phyloP scores from a whole-genome alignment of 2,888 invertebrate genomes.

The Ochropleura plecta region DNA sequence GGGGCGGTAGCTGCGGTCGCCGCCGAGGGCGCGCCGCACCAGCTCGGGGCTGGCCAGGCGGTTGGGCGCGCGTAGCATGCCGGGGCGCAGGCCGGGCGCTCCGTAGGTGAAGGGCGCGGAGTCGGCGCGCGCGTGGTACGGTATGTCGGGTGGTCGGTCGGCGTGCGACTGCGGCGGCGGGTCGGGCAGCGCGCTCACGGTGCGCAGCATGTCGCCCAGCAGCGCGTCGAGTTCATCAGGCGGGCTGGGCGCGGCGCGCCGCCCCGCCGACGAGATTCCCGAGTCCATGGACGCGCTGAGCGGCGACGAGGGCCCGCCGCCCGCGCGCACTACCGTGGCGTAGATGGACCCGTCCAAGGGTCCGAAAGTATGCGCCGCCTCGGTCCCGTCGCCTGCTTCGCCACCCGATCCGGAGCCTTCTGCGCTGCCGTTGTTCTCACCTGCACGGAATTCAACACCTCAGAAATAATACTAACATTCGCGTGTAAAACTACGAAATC shows the following conservation, averaged over 20 bases:
- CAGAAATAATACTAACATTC: slow-evolving; percentile 19
- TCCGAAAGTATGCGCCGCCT: slow-evolving; percentile 93
- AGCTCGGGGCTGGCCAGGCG: slow-evolving; percentile 96
- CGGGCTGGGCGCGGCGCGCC: slow-evolving; percentile 89
- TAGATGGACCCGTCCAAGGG: slow-evolving; percentile 97
- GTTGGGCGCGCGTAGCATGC: slow-evolving; percentile 93
- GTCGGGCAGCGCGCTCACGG: slow-evolving; percentile 95
- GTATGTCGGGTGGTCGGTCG: slow-evolving; percentile 92
- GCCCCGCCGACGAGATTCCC: slow-evolving; percentile 95
- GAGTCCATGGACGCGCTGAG: slow-evolving; percentile 97
- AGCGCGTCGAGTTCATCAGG: slow-evolving; percentile 95
- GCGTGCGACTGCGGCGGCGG: slow-evolving; percentile 86
- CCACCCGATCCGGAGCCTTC: slow-evolving; percentile 87
- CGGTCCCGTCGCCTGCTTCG: slow-evolving; percentile 85
- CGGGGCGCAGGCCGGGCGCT: slow-evolving; percentile 90
- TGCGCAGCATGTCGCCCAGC: slow-evolving; percentile 96
- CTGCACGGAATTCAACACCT: slow-evolving; percentile 76
- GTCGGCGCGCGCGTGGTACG: slow-evolving; percentile 97
- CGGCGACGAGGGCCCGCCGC: slow-evolving; percentile 91
- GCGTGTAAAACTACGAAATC: slow-evolving; percentile 5
- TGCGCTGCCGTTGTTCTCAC: slow-evolving; percentile 90
- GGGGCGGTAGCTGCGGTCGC: slow-evolving; percentile 80
- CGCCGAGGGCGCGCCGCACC: slow-evolving; percentile 93
- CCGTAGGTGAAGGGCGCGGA: slow-evolving; percentile 97
- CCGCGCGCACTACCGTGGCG: slow-evolving; percentile 92